These are phyloP conservation scores for Cyclina sinensis DNA, from an alignment of 1,140 invertebrate species.

Conservation along the genomic window DNA sequence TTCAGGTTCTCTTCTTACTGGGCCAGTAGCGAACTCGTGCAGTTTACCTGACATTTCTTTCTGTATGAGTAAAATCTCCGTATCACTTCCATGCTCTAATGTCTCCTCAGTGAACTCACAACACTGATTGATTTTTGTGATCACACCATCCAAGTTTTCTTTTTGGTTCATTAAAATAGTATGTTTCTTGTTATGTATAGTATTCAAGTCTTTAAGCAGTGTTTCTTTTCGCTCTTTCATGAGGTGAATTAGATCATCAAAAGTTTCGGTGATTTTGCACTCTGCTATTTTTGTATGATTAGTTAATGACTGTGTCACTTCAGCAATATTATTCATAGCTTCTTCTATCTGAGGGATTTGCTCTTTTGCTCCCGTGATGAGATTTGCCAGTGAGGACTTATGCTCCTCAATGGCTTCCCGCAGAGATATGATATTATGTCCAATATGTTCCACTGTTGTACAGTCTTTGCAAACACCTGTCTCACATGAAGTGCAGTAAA, in stretches of 20 bases:
- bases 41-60: conserved; percentile 88
- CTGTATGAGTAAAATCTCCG: conserved; percentile 88
- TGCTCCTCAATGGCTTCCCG: conserved; percentile 88
- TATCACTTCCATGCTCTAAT: conserved; percentile 87
- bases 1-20: conserved; percentile 86
- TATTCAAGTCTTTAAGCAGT: conserved; percentile 86
- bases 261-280: conserved; percentile 84
- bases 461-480: conserved; percentile 88
- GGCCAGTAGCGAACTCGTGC: conserved; percentile 86
- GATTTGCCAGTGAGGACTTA: conserved; percentile 84
- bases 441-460: conserved; percentile 88
- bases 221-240: conserved; percentile 85
- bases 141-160: conserved; percentile 85
- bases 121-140: conserved; percentile 86
- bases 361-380: conserved; percentile 86
- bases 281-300: conserved; percentile 84
- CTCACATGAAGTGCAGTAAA: conserved; percentile 88
- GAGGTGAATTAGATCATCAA: conserved; percentile 84
- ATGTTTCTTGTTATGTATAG: conserved; percentile 86
- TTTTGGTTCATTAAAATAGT: conserved; percentile 86
- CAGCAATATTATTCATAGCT: conserved; percentile 85
- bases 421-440: conserved; percentile 87
- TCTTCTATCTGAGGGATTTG: conserved; percentile 87
- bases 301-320: conserved; percentile 82
- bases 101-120: conserved; percentile 88